Evolutionary conservation across 2,888 invertebrate species (phyloP), one percentile per base, ranked within the genome.

Genomic region (Sclerodermus sp.): DNA sequence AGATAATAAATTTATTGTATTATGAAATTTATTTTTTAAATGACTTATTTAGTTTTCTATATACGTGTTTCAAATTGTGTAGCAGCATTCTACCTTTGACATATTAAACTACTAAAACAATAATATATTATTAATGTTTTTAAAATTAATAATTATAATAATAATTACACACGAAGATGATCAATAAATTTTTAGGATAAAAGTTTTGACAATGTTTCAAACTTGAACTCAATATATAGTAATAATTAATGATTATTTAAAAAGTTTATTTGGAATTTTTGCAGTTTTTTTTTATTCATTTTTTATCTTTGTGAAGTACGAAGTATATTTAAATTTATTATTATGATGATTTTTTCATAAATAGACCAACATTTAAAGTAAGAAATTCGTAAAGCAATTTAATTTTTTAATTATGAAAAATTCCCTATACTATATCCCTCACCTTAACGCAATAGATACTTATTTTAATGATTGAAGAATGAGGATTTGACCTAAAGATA

Each of bases 141-240:
- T 51, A 45, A 49, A 45, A 51, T 48, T 49, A 45, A 48, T 39
- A 23, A 43, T 1, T 31, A 8, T 30, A 39, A 31, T 46, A 42
- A 51, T 56, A 51, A 59, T 57, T 57, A 56, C 51, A 56, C 48
- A 47, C 51, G 48, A 61, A 58, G 56, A 36, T 57, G 56, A 23
- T 5, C 23, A 23, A 23, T 8, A 23, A 23, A 8, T 8, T 23
- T 5, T 23, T 5, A 23, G 3, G 23, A 23, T 23, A 8, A 23
- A 23, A 23, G 3, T 23, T 3, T 8, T 23, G 23, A 23, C 51
- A 56, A 58, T 55, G 57, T 53, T 60, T 49, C 55, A 58, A 56
- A 50, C 55, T 62, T 66, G 62, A 64, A 69, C 62, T 59, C 52
- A 56, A 45, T 58, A 58, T 52, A 50, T 49, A 55, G 59, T 51